Evolutionary conservation across 2,797 vertebrate species (phyloP), one percentile per base, ranked within the genome.

Genomic region (Kryptopterus vitreolus): DNA sequence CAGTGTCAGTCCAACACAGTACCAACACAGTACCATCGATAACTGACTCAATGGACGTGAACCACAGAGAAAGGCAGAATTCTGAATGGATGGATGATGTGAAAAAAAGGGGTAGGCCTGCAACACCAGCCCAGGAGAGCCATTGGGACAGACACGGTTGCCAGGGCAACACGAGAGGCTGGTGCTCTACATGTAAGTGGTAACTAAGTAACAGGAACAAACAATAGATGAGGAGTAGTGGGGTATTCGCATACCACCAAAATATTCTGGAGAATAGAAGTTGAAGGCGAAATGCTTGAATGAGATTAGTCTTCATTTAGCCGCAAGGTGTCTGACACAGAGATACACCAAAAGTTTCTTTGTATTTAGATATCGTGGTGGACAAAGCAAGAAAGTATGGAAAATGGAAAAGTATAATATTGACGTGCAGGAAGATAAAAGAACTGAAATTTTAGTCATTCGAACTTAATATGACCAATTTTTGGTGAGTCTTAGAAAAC

Each of bases 161-260:
- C 87, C 88, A 89, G 75, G 90, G 90, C 81, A 87, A 92, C 88
- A 71, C 80, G 82, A 89, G 89, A 89, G 86, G 84, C 85, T 85
- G 74, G 81, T 86, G 87, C 83, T 87, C 80, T 89, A 83, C 79
- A 86, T 81, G 85, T 84, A 89, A 89, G 86, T 87, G 84, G 90
- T 91, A 90, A 85, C 90, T 90, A 89, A 91, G 91, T 88, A 90
- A 91, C 89, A 89, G 82, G 82, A 88, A 77, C 84, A 89, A 88
- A 89, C 71, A 84, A 33, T 26, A 70, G 81, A 85, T 58, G 72
- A 87, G 80, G 76, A 76, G 86, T 85, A 85, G n/a, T 88, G 53
- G 81, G 77, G 71, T 81, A 85, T 78, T 77, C 82, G 48, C 50
- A 69, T 75, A 68, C 20, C 31, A 69, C 3, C 10, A 73, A n/a